Base-by-base conservation (phyloP, 2,888 invertebrate species). In the Tillus elongatus region DNA sequence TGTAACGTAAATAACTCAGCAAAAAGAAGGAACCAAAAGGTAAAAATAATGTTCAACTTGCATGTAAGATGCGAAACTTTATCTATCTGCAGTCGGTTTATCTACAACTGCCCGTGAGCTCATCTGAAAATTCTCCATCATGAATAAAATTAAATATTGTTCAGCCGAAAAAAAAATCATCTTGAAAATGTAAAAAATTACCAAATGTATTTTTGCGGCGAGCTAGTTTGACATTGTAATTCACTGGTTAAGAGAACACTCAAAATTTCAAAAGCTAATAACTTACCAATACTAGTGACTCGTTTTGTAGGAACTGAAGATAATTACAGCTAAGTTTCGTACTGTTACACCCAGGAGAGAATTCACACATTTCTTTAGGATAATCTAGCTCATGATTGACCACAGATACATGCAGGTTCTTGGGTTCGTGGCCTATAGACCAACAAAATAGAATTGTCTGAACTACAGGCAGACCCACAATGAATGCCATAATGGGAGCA, bases 401-500 rank as follows among this genome's bases (percentile, higher is more conserved):
- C 15, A 91, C 74, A 1, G 83, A 89, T 27, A 93, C 61, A 29
- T 74, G 75, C 1, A 93, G 68, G 9, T 82, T 80, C 4, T 71
- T 68, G 0, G 90, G 90, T 58, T 88, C 85, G 57, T 84, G 83
- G n/a, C 90, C 90, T 50, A 91, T 85, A 10, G 91, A 83, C 33
- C 86, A 66, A 58, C 91, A 92, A 69, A 92, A 93, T 30, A 93
- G 66, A 13, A 90, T 68, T 55, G 87, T 88, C 69, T 93, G 90
- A 2, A 82, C 73, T 2, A 89, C 77, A 0, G 93, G 93, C 34
- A 93, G 70, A 9, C 84, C 81, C 44, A 90, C 78, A 49, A 92
- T 82, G 63, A 92, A 92, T 30, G 82, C 62, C 72, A 93, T 77
- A 24, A 90, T 75, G 1, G 83, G 80, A 44, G 81, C 75, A 64